These are phyloP conservation scores for Drosophila fulvimacula DNA, from an alignment of 2,888 invertebrate species.

Conservation along the genomic window DNA sequence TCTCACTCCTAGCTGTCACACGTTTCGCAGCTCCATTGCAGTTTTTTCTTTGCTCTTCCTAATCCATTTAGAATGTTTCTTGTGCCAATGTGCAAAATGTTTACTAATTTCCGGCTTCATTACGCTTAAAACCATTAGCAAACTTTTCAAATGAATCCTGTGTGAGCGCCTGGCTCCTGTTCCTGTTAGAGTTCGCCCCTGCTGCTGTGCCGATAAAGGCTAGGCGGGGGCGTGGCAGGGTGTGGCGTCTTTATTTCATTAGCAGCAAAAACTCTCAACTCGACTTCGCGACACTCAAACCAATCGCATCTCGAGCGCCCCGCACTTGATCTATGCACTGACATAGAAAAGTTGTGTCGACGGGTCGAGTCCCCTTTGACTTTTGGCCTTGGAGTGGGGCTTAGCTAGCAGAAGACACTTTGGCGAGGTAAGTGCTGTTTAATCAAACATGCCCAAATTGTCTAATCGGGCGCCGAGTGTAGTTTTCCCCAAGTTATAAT, in stretches of 20 bases:
- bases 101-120: conserved; percentile 79
- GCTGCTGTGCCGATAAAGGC: not conserved
- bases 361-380: conserved; percentile 45
- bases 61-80: conserved; percentile 13
- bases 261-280: conserved; percentile 49
- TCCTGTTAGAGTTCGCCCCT: not conserved
- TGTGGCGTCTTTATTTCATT: conserved; percentile 67
- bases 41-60: not conserved
- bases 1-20: not conserved
- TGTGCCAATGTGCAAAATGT: conserved; percentile 63
- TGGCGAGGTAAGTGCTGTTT: conserved; percentile 45
- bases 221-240: not conserved
- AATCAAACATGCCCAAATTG: conserved; percentile 62
- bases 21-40: conserved; percentile 1
- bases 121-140: conserved; percentile 77
- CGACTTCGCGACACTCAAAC: conserved; percentile 44
- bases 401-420: not conserved
- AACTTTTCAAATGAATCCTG: conserved; percentile 70
- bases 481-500: conserved; percentile 51
- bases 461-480: conserved; percentile 36
- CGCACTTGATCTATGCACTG: conserved; percentile 26
- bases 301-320: not conserved
- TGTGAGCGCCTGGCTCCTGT: conserved; percentile 15
- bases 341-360: conserved; percentile 30
- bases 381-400: conserved; percentile 10